Evolutionary conservation across 2,888 invertebrate genomes (phyloP), one percentile per base, ranked within the genome.

Genomic region (Caenorhabditis plicata): DNA sequence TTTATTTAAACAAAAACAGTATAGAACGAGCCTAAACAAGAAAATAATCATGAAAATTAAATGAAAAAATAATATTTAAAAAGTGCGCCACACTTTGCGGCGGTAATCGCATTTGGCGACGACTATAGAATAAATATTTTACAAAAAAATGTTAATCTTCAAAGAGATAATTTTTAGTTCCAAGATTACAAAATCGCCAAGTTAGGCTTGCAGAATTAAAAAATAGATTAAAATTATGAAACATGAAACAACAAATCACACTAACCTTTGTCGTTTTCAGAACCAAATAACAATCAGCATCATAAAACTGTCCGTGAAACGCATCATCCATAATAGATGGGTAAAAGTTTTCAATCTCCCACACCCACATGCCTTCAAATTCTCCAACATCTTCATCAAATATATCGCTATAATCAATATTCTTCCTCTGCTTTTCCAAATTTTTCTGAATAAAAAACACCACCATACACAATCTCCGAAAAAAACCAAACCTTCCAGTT

Each of bases 341-440:
- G 65, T 96, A 85, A 83, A 98, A 98, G 83, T 99, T 98, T 83
- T 98, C 98, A 62, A 98, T 98, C 85, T 99, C 98, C 96, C 96
- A 98, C 58, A 95, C 89, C 23, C 90, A 89, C 27, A 98, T 80
- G 2, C 95, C 85, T 81, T 74, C 67, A 42, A 42, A 42, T 15
- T 92, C 92, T 0, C 96, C 96, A 0, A 93, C 91, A 62, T 83
- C 92, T 70, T 93, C 71, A 41, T 69, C 74, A 46, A 74, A 74
- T 8, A 79, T 68, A 32, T 78, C 78, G 22, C 74, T 70, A 57
- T 76, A 77, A 54, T 78, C 78, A 25, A 78, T 64, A 40, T 71
- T 56, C 5, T 64, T 66, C 7, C 77, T 66, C n/a, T 70, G 60
- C 26, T 71, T 68, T 29, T 74, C 77, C 38, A 77, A 62, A 23